Evolutionary conservation across 2,888 invertebrate genomes (phyloP), one percentile per base, ranked within the genome.

Genomic region (Acrobasis repandana): DNA sequence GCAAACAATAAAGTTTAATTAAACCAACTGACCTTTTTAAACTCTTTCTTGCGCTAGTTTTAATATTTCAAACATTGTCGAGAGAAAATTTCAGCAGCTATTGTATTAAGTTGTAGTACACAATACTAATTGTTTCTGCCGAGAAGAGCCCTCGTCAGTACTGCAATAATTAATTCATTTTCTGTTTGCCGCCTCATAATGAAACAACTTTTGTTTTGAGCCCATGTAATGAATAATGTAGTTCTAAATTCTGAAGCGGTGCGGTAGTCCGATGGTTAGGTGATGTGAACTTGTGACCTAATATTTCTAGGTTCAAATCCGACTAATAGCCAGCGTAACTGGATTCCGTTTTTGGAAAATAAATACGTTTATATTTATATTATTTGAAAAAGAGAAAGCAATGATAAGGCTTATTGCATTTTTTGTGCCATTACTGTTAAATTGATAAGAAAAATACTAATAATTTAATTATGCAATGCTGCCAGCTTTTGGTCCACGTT

Each of bases 121-220:
- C 65, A 67, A 65, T 63, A 65, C 59, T 65, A 65, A 67, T 62
- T 65, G 65, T 67, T 67, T 65, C 62, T 66, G 65, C 65, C 63
- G 61, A 61, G 64, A 68, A 68, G 64, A 67, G 51, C 49, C 64
- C 65, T 66, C 65, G 67, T 38, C 57, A 33, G 54, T 60, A 60
- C 61, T 61, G 61, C 60, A 65, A 69, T 67, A 67, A 69, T 70
- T 67, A 63, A 65, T 67, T 63, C 50, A 48, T 64, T 70, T 51
- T 65, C 60, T 52, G 58, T 61, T 56, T 16, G 47, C 43, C 20
- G 49, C 16, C 10, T 9, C n/a, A 9, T 51, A 1, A 8, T 15
- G 51, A 34, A 33, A 50, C 50, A 50, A 50, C n/a, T 50, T 28
- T 50, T 50, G 16, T 28, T 43, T 14, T 43, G 10, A 43, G 43